Percentiles rank a stretch among this genome's conserved stretches.
Evolutionary conservation across 1,140 invertebrate species (phyloP).

Genomic region (Drosophila gunungcola): DNA sequence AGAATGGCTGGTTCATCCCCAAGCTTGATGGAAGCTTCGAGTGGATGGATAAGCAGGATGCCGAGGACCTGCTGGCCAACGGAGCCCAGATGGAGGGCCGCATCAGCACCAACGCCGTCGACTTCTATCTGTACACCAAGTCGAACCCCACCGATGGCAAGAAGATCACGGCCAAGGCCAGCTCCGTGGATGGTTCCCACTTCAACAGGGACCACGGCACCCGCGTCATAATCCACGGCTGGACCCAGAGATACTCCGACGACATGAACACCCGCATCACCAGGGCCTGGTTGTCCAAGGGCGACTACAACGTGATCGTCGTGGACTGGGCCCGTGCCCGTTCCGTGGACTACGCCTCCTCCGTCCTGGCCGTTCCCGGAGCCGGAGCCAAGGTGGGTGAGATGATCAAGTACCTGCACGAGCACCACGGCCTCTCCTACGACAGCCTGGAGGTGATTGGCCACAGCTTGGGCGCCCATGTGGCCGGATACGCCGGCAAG

Average conservation of each 20-base stretch:
- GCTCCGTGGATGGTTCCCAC: conserved; percentile 51
- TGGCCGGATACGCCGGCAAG: conserved; percentile 86
- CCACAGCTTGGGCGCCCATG: conserved; percentile 85
- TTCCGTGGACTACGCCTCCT: conserved; percentile 84
- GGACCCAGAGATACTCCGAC: conserved; percentile 56
- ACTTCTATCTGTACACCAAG: conserved; percentile 72
- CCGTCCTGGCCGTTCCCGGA: conserved; percentile 84
- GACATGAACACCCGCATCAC: conserved; percentile 63
- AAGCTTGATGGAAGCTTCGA: conserved; percentile 39
- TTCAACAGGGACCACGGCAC: conserved; percentile 68
- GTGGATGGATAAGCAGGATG: conserved; percentile 54
- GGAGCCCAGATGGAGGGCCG: conserved; percentile 43
- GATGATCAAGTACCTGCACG: conserved; percentile 73
- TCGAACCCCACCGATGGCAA: conserved; percentile 46
- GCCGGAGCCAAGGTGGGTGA: conserved; percentile 84
- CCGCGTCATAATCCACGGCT: conserved; percentile 74
- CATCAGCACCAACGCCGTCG: conserved; percentile 50
- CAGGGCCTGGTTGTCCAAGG: conserved; percentile 84
- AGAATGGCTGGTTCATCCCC: conserved; percentile 59
- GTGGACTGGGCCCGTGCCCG: conserved; percentile 86
- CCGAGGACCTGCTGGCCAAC: conserved; percentile 47
- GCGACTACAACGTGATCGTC: conserved; percentile 86
- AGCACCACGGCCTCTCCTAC: conserved; percentile 59
- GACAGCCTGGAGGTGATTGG: conserved; percentile 64
- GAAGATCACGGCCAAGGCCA: conserved; percentile 41